Base-by-base conservation (phyloP, 2,797 vertebrate genomes). In the Spondyliosoma cantharus region DNA sequence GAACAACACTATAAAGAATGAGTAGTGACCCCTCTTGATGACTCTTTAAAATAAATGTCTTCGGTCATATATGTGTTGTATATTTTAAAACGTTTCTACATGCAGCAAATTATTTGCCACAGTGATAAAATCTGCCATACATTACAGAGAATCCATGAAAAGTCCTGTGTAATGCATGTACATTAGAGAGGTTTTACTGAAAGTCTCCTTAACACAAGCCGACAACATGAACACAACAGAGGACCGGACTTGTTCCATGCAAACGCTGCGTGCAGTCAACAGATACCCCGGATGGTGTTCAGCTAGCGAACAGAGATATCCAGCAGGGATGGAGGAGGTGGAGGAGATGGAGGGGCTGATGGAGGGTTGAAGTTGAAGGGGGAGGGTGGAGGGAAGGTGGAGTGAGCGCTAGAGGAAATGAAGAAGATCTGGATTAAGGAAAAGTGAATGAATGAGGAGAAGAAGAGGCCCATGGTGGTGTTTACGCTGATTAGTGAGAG, bases 271-370 rank as follows among this genome's bases (percentile, higher is more conserved):
- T 81, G 76, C 72, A 29, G 76, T 37, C 74, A 84, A 62, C 78
- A 82, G 83, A 87, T 93, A 94, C 87, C 92, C 85, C 25, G 82
- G 66, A 29, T 20, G 81, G 66, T 52, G 89, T 17, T 84, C 83
- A 77, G 82, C 73, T 90, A 91, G 82, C 7, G 29, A 71, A 86
- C 49, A 81, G 64, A 77, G 45, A 83, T 56, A 82, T 90, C 92
- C 90, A 85, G 82, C 85, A 87, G 80, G 53, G 65, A 75, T 59
- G 71, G 73, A 79, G 81, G 29, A 85, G 81, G 61, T 63, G 82
- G 68, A 85, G 65, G 74, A 80, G 84, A 75, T 67, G 63, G 49
- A 82, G 81, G 80, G 72, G 83, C 61, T 82, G 86, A 80, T 74
- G 76, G 65, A 75, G 79, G 83, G 79, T 81, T 86, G 86, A 64